phyloP scores from a whole-genome alignment of 2,888 invertebrate species.

The Piscicola geometra region DNA sequence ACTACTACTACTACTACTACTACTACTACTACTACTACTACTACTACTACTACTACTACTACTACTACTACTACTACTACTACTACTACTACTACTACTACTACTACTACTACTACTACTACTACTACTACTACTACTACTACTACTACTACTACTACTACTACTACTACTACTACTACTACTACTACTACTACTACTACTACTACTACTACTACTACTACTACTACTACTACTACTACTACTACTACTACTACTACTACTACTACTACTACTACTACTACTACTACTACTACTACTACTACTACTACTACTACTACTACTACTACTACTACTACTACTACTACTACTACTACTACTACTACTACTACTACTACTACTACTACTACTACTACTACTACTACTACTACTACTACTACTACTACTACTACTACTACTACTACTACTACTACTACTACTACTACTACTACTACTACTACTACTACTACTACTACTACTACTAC shows the following conservation, averaged over 20 bases:
- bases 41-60: too few species aligned
- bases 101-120: background rate
- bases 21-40: slow-evolving; percentile 3
- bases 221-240: slow-evolving; percentile 28
- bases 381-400: background rate
- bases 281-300: slow-evolving; percentile 22
- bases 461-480: slow-evolving; percentile 14
- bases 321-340: slow-evolving; percentile 24
- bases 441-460: slow-evolving; percentile 10
- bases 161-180: slow-evolving; percentile 25
- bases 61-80: too few species aligned
- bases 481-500: slow-evolving; percentile 19
- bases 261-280: slow-evolving; percentile 25
- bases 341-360: slow-evolving; percentile 22
- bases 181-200: slow-evolving; percentile 28
- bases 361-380: slow-evolving; percentile 16
- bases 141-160: slow-evolving; percentile 25
- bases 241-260: slow-evolving; percentile 27
- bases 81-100: background rate
- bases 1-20: background rate
- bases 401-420: background rate
- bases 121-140: slow-evolving; percentile 23
- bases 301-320: slow-evolving; percentile 23
- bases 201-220: slow-evolving; percentile 28
- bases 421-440: slow-evolving; percentile 3